Percentiles rank a stretch among this genome's conserved stretches.
phyloP scores from a whole-genome alignment of 2,113 vertebrate species.

The Aldabrachelys gigantea region DNA sequence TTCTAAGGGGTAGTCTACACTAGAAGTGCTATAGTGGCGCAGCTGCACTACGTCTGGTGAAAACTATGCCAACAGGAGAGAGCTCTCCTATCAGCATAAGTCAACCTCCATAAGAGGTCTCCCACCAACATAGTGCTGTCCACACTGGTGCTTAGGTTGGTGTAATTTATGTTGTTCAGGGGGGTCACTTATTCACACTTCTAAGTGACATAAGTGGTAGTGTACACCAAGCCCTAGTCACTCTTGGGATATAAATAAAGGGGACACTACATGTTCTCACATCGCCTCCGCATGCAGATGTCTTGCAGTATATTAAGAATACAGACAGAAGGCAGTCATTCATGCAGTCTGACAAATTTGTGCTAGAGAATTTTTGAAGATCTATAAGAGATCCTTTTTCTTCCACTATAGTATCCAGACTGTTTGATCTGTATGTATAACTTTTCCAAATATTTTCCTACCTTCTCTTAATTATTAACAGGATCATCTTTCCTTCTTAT shows the following conservation, averaged over 20 bases:
- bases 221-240: not conserved
- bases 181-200: too few species aligned
- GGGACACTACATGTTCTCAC: not conserved
- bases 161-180: too few species aligned
- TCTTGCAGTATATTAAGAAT: constrained; percentile 13
- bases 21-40: too few species aligned
- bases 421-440: not conserved
- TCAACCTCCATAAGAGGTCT: too few species aligned
- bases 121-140: too few species aligned
- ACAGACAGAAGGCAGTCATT: not conserved
- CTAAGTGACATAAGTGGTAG: too few species aligned
- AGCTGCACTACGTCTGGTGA: too few species aligned
- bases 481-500: not conserved
- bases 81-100: too few species aligned
- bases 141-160: too few species aligned
- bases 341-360: not conserved
- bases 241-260: accelerated
- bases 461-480: too few species aligned
- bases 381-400: not conserved
- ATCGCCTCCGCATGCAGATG: not conserved
- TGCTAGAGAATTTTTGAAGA: not conserved
- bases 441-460: not conserved
- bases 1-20: not conserved
- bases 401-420: not conserved
- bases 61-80: too few species aligned